Base-by-base conservation (phyloP, 2,888 invertebrate species). In the Ecdyonurus torrentis region DNA sequence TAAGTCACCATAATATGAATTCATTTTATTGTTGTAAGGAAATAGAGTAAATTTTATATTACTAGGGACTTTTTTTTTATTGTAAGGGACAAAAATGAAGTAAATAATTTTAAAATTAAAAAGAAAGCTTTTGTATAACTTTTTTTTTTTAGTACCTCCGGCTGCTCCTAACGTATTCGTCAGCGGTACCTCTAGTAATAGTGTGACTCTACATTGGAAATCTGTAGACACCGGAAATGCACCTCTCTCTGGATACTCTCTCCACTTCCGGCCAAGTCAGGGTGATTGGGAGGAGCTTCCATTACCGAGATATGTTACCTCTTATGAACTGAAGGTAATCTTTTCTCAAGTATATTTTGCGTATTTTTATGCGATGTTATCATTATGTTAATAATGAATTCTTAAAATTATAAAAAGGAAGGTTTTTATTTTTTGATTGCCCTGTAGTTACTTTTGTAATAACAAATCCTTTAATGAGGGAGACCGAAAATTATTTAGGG, bases 141-240 rank as follows among this genome's bases (percentile, higher is more conserved):
- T n/a, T 50, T 62, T 20, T 61, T 64, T 69, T 69, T 3, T 70
- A 83, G 88, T 87, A 59, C 86, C 88, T 10, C 89, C 89, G 0
- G 79, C 81, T 50, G 83, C 88, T 0, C 89, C 90, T 0, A 78
- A 83, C 2, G 75, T 89, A 1, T 86, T 85, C 68, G 84, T 89
- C 2, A 85, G 86, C 2, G 86, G 86, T 70, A 85, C 87, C 1
- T 89, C 89, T 0, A 84, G 86, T 61, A 84, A 83, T 68, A 87
- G 87, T 67, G 83, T 90, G 64, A 74, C 85, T 58, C 78, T 87
- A 67, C 85, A 86, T 67, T 87, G 87, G 87, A 86, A 86, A 72
- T 75, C 84, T n/a, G 83, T 83, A 18, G 82, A 81, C 66, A 82
- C 80, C 66, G 87, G 87, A 7, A 85, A 84, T 61, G 84, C 87